A percentile compares a stretch with the other conserved stretches of the same genome.
phyloP scores from a whole-genome alignment of 2,113 vertebrate genomes.

The Gambusia holbrooki region DNA sequence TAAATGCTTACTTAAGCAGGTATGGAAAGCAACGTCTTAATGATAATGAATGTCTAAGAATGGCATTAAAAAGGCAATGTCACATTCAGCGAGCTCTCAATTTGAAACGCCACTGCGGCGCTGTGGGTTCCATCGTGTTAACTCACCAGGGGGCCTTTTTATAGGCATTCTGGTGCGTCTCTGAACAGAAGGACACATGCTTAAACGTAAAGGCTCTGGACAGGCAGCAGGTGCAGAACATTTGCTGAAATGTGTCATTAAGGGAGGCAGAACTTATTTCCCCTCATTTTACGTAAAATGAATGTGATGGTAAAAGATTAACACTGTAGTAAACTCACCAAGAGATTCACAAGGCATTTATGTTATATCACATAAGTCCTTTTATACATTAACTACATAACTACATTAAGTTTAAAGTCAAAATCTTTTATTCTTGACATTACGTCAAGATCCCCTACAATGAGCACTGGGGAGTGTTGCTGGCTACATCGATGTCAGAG shows the following conservation, averaged over 20 bases:
- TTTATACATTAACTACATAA: no score
- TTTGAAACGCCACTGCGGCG: slow-evolving; percentile 33
- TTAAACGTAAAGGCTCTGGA: slow-evolving; percentile 33
- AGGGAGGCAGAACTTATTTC: not conserved
- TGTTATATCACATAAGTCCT: no score
- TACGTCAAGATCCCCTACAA: no score
- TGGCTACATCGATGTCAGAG: no score
- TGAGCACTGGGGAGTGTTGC: no score
- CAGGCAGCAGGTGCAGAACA: slow-evolving; percentile 24
- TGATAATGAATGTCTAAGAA: slow-evolving; percentile 71
- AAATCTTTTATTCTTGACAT: no score
- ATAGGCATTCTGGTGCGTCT: slow-evolving; percentile 7
- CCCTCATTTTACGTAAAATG: not conserved
- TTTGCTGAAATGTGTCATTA: slow-evolving; percentile 12
- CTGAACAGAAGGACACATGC: slow-evolving; percentile 25
- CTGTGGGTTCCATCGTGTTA: slow-evolving; percentile 50
- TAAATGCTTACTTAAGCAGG: slow-evolving; percentile 70
- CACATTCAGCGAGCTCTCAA: slow-evolving; percentile 49
- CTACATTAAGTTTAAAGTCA: no score
- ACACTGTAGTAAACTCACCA: not conserved
- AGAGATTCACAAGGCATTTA: no score
- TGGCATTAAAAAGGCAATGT: slow-evolving; percentile 51
- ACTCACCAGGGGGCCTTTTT: slow-evolving; percentile 25
- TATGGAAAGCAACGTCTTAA: slow-evolving; percentile 63
- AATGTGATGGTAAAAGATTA: not conserved